Percentiles rank a stretch among this genome's conserved stretches.
These are phyloP conservation scores for Eilema depressum DNA, from an alignment of 2,888 invertebrate species.

Conservation along the genomic window DNA sequence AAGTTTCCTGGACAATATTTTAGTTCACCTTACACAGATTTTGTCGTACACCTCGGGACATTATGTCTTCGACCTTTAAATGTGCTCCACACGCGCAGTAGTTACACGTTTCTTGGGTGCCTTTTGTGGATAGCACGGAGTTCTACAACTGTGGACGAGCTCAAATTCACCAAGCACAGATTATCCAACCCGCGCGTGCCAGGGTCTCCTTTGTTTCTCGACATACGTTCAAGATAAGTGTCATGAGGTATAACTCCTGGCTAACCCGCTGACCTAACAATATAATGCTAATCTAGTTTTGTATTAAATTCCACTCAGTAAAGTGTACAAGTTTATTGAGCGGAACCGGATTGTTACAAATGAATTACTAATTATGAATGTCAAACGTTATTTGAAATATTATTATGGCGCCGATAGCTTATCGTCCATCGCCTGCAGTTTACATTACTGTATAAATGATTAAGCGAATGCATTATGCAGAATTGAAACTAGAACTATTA, in stretches of 20 bases:
- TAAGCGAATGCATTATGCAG: not conserved
- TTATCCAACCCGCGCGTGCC: no score
- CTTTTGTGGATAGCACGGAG: no score
- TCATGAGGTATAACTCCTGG: no score
- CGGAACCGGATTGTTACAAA: not conserved
- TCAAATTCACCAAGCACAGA: no score
- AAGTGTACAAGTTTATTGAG: conserved; percentile 7
- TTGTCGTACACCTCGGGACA: no score
- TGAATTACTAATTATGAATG: conserved; percentile 6
- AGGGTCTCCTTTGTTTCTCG: no score
- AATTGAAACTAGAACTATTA: conserved; percentile 1
- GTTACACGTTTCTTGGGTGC: no score
- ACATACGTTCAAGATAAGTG: no score
- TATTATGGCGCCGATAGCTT: conserved; percentile 1
- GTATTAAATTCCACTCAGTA: conserved; percentile 4
- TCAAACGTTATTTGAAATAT: conserved; percentile 5
- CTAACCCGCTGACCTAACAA: not conserved
- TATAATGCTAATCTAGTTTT: conserved; percentile 8
- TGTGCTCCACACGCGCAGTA: no score
- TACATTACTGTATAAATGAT: not conserved
- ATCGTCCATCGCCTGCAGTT: not conserved
- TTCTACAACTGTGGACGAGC: no score
- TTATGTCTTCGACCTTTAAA: no score
- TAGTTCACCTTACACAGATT: not conserved
- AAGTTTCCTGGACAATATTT: not conserved